Evolutionary conservation across 1,140 invertebrate species (phyloP), one percentile per base, ranked within the genome.

Genomic region (Drepana arcuata): DNA sequence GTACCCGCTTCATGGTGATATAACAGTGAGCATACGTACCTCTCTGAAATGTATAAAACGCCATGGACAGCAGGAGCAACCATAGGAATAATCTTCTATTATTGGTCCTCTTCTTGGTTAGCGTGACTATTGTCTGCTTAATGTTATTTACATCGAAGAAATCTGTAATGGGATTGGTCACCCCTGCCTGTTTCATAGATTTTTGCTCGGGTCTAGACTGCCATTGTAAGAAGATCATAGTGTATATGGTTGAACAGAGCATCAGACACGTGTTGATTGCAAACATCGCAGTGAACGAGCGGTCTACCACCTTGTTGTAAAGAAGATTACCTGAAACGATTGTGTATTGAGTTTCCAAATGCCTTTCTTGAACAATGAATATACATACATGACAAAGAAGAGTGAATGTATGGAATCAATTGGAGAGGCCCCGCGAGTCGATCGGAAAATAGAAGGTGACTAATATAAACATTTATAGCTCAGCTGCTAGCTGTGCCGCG

Each of bases 41-140:
- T 61, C 92, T 85, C 73, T 93, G 92, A 46, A 93, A 93, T 25
- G 90, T 91, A 53, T 93, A 93, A 7, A 92, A 75, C 1, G 85
- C 86, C 90, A 93, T 92, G 2, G 88, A 85, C 5, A 90, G 43
- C 1, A 93, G 78, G 1, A 92, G 52, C 4, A 92, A 75, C 60
- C 88, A 84, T 2, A 93, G 66, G 37, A 88, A 89, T n/a, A 84
- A 46, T 36, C 90, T 83, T 9, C 86, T 64, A 33, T 86, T 83
- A 2, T 84, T 74, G 0, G 63, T 32, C 16, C 92, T 80, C 6
- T 52, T 65, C 42, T 86, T 90, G 0, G 75, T 66, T 5, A 93
- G 40, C 0, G 90, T 90, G 4, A 64, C 66, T 0, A 89, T 25
- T 0, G 90, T 92, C 7, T 86, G 81, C 5, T 78, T 63, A 0